phyloP scores from a whole-genome alignment of 2,888 invertebrate genomes.

The Heteropelma amictum region DNA sequence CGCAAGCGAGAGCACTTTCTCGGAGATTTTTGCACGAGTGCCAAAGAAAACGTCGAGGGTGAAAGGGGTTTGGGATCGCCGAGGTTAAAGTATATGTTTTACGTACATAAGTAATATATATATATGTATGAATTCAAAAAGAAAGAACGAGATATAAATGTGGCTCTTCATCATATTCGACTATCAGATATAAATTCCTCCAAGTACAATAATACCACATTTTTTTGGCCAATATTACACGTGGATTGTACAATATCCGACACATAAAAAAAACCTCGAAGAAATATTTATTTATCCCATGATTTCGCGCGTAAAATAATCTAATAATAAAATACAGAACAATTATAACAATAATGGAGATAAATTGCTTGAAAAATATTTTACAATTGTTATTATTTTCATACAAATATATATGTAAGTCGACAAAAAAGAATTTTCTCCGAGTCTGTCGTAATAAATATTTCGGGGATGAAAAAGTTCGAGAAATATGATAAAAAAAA shows the following conservation, averaged over 20 bases:
- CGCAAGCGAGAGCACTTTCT: slow-evolving; percentile 27
- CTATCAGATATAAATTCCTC: slow-evolving; percentile 46
- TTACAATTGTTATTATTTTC: too few relatives aligned
- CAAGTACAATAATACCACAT: slow-evolving; percentile 18
- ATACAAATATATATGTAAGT: too few relatives aligned
- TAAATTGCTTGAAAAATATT: too few relatives aligned
- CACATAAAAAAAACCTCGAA: too few relatives aligned
- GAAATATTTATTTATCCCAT: too few relatives aligned
- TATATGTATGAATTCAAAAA: background rate
- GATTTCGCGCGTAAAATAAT: too few relatives aligned
- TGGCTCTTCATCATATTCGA: slow-evolving; percentile 48
- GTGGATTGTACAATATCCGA: too few relatives aligned
- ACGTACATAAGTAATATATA: background rate
- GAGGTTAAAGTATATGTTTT: background rate
- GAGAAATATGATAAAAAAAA: slow-evolving; percentile 60
- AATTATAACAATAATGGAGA: too few relatives aligned
- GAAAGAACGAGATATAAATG: slow-evolving; percentile 36
- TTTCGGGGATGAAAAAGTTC: slow-evolving; percentile 18
- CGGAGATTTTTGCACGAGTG: slow-evolving; percentile 45
- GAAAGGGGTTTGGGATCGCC: slow-evolving; percentile 25
- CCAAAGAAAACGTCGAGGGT: slow-evolving; percentile 34
- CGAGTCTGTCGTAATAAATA: background rate
- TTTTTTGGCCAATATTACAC: background rate
- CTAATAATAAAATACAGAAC: too few relatives aligned
- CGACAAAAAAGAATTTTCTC: too few relatives aligned